Conservation (phyloP, 1,140 invertebrate species). For the Solenopsis fugax region DNA sequence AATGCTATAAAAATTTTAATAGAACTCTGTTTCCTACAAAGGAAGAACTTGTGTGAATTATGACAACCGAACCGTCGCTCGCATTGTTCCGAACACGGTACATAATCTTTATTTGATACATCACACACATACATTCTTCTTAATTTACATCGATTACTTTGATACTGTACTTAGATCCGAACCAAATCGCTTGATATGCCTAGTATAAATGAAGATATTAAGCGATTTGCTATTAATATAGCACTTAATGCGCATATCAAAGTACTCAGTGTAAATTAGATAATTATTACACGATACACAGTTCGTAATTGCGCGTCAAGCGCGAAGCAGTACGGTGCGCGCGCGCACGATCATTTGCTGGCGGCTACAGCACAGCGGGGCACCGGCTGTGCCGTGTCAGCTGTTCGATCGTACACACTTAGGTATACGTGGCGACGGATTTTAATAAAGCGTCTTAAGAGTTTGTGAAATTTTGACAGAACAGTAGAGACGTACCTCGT, state of each 20-base stretch:
- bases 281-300: not conserved
- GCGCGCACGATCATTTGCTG: not conserved
- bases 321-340: too few species aligned
- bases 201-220: too few species aligned
- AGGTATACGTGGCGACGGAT: not conserved
- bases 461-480: not conserved
- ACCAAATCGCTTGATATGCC: too few species aligned
- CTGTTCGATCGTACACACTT: slow-evolving; percentile 31
- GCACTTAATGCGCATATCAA: too few species aligned
- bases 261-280: too few species aligned
- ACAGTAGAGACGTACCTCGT: slow-evolving; percentile 50
- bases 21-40: not conserved
- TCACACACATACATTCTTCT: not conserved
- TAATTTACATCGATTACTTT: too few species aligned
- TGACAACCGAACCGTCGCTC: not conserved
- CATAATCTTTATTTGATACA: slow-evolving; percentile 30
- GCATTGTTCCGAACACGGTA: not conserved
- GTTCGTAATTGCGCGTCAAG: slow-evolving; percentile 2
- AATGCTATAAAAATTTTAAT: not conserved
- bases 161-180: too few species aligned
- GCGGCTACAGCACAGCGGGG: slow-evolving; percentile 4
- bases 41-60: not conserved
- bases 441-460: slow-evolving; percentile 7
- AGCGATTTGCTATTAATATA: too few species aligned
- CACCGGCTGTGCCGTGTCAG: slow-evolving; percentile 49